A percentile compares a stretch with the other conserved stretches of the same genome.
Evolutionary conservation across 2,113 vertebrate genomes (phyloP).

Genomic region (Donacobius atricapilla): DNA sequence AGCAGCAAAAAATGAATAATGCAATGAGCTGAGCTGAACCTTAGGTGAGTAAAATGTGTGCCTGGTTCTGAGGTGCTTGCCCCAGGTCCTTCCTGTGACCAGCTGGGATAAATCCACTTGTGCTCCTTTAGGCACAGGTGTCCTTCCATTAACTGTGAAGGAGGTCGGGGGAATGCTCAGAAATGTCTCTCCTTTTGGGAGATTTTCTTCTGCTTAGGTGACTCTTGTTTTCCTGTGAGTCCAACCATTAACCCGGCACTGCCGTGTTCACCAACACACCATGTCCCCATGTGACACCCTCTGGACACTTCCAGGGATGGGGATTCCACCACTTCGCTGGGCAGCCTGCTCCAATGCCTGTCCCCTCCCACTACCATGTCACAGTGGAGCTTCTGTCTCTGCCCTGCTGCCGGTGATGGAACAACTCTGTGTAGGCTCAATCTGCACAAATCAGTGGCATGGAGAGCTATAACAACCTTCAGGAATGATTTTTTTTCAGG

Average conservation of each 20-base stretch:
- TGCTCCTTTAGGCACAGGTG: not conserved
- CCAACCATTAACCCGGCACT: not conserved
- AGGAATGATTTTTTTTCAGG: not conserved
- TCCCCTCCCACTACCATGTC: not conserved
- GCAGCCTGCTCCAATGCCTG: not conserved
- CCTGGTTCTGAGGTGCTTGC: not conserved
- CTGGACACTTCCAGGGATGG: not conserved
- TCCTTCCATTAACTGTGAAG: not conserved
- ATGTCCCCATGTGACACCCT: too few species aligned
- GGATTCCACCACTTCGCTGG: not conserved
- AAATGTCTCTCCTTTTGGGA: not conserved
- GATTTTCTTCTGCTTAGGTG: not conserved
- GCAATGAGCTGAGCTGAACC: not conserved
- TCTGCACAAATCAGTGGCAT: not conserved
- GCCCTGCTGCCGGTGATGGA: not conserved
- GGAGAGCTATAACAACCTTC: not conserved
- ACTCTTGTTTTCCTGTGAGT: not conserved
- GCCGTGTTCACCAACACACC: not conserved
- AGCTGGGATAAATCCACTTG: not conserved
- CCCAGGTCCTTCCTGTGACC: not conserved
- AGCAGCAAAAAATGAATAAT: not conserved
- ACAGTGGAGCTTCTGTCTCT: not conserved
- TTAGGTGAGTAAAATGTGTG: not conserved
- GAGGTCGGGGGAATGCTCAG: not conserved
- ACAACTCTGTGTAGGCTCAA: fast-evolving